Base-by-base conservation (phyloP, 2,797 vertebrate species). In the Cyclopterus lumpus region DNA sequence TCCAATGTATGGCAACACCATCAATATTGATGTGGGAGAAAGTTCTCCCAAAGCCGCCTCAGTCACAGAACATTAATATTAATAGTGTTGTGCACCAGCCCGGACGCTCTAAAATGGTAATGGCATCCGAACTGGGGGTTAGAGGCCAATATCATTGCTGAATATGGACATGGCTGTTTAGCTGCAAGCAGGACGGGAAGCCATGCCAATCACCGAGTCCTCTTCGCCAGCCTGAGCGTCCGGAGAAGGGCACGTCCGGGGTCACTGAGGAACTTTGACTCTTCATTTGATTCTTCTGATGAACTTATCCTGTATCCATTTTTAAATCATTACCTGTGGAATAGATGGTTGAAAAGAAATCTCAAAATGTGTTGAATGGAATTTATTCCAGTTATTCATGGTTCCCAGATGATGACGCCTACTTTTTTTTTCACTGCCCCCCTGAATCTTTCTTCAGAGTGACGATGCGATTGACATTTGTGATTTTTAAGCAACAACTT, bases 21-120 rank as follows among this genome's bases (percentile, higher is more conserved):
- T 95, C 91, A 95, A 95, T 95, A 95, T 95, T 94, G 91, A 95
- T 94, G 90, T 93, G 91, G 89, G 92, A 93, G 93, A 94, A 94
- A 93, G 93, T 94, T 94, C 88, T 74, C 88, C 86, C 86, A 91
- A 94, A 92, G 93, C 92, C 85, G 85, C 89, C 92, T 92, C 92
- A 91, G 93, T 92, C 90, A 81, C 91, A 85, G 78, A 90, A 83
- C 94, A 95, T 95, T 90, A 95, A 95, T 95, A 95, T 95, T 95
- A 86, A 95, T 94, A 79, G 83, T 88, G 88, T 93, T 94, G 92
- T 92, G 90, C 89, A 89, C 61, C 85, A 53, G 89, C 86, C 79
- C 38, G 77, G 78, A 88, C 72, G 83, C 88, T 91, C 90, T 80
- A 73, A 89, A 88, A 93, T 91, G 88, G 89, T 93, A 88, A 93